Base-by-base conservation (phyloP, 2,113 vertebrate species). In the Triplophysa siluroides region DNA sequence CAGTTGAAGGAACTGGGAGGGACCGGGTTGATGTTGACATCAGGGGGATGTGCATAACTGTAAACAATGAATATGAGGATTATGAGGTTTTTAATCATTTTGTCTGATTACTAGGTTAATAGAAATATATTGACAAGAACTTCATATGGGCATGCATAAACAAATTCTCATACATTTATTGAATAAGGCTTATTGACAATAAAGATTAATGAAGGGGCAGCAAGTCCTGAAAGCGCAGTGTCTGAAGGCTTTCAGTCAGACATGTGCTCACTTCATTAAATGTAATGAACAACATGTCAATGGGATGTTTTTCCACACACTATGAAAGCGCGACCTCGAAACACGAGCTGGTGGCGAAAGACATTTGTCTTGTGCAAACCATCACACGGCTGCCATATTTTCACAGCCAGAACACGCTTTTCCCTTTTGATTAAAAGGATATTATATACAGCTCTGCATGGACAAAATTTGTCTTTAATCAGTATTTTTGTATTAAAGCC, bases 361-460 rank as follows among this genome's bases (percentile, higher is more conserved):
- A 65, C 45, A 77, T 77, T 66, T 54, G 75, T 77, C 62, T 65
- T 29, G 61, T 77, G 61, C 65, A 65, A 77, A 77, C 21, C 65
- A 33, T 18, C 62, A 52, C 45, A 65, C 12, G n/a, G 75, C 45
- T 66, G 75, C 45, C 26, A n/a, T 66, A 52, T 13, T 54, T 77
- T 4, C 19, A 66, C 26, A 52, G 12, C 45, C 26, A 33, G 14
- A 63, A 63, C 72, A 61, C 9, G 29, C n/a, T 24, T 21, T 24
- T 62, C 3, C 11, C 60, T 23, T n/a, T 10, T 62, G 6, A 62
- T 54, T 16, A 2, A 18, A 54, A 18, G 1, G 14, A 54, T 54
- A 19, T 54, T 18, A 19, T 50, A 16, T 1, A 38, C 33, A 38
- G 33, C 33, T 38, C 33, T 38, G 33, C 33, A 38, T 38, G 33